Percentiles rank a stretch among this genome's conserved stretches.
Conservation (phyloP, 2,797 vertebrate species). For the Pseudocheirus occidentalis region DNA sequence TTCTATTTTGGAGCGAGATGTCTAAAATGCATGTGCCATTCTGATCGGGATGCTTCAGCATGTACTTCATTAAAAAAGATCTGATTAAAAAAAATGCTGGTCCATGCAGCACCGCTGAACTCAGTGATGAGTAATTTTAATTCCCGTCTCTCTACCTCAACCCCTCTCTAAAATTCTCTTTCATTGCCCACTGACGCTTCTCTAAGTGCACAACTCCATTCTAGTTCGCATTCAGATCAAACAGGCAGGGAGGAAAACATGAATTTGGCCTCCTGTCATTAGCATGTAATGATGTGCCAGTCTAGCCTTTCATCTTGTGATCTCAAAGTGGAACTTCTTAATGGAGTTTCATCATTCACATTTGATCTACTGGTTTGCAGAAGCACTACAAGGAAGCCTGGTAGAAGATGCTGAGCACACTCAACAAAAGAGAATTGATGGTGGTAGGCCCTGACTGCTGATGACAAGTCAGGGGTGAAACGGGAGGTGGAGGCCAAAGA, state of each 20-base stretch:
- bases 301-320: conserved; percentile 47
- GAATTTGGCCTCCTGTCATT: conserved; percentile 6
- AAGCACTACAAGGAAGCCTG: not conserved
- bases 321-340: conserved; percentile 56
- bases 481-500: not conserved
- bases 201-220: conserved; percentile 28
- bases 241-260: conserved; percentile 32
- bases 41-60: conserved; percentile 34
- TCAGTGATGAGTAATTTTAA: conserved; percentile 38
- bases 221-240: conserved; percentile 49
- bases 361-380: not conserved
- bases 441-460: not conserved
- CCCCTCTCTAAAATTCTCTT: conserved; percentile 49
- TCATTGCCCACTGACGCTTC: conserved; percentile 22
- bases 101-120: conserved; percentile 5
- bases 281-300: conserved; percentile 23
- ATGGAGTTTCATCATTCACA: conserved; percentile 30
- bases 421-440: not conserved
- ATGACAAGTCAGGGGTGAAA: not conserved
- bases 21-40: conserved; percentile 22
- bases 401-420: not conserved
- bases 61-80: conserved; percentile 52
- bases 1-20: not conserved
- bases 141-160: conserved; percentile 38
- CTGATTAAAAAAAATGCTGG: conserved; percentile 22